Conservation (phyloP, 1,140 invertebrate species). For the Drosophila subpulchrella region DNA sequence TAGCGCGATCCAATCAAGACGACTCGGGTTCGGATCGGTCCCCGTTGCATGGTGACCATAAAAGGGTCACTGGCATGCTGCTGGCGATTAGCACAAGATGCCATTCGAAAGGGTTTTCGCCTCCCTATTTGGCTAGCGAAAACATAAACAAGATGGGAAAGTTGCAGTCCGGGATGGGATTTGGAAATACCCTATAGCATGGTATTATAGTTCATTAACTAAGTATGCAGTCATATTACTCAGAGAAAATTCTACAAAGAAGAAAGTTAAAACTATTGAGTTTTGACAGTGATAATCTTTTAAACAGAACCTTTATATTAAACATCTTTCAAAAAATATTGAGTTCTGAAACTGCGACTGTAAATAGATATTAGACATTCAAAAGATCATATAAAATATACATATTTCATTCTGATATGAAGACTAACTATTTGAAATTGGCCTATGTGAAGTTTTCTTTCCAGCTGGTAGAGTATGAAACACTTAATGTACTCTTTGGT, state of each 20-base stretch:
- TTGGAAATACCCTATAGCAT: neutral
- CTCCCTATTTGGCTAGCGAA: constrained; percentile 37
- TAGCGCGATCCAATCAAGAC: constrained; percentile 41
- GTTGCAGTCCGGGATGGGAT: neutral
- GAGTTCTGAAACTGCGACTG: neutral
- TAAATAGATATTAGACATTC: neutral
- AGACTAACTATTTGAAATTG: no score
- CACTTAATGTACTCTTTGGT: neutral
- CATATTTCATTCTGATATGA: no score
- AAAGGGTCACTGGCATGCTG: constrained; percentile 51
- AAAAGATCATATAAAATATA: no score
- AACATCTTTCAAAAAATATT: no score
- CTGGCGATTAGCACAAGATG: constrained; percentile 47
- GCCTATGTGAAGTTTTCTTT: neutral
- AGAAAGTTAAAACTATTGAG: no score
- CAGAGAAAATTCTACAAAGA: no score
- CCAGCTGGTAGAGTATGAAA: neutral
- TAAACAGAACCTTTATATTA: no score
- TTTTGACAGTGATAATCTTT: no score
- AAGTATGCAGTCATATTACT: no score
- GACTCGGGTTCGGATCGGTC: constrained; percentile 1
- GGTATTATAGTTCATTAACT: no score
- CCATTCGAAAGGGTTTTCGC: constrained; percentile 41
- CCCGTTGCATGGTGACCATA: constrained; percentile 36
- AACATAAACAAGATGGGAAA: constrained; percentile 12